Base-by-base conservation (phyloP, 1,140 invertebrate species). In the Pararge aegeria region DNA sequence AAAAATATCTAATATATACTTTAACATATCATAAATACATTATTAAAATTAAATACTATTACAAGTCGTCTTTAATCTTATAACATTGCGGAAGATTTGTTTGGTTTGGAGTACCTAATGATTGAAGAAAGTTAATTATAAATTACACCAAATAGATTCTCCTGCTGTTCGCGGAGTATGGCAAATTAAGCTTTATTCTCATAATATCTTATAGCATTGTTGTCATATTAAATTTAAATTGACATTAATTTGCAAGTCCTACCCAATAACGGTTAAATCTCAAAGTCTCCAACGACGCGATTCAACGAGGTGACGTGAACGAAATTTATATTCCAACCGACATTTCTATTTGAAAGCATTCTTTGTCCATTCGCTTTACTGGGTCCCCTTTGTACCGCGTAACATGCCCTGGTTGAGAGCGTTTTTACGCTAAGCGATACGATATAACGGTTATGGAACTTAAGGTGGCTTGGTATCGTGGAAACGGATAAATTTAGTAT, bases 321-420 rank as follows among this genome's bases (percentile, higher is more conserved):
- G 18, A 46, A 46, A 46, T 46, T 46, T 46, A 46, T 46, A 46
- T 46, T 46, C 42, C 42, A 19, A 46, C 42, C 16, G 42, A 46
- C 42, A 20, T 46, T 46, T 46, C 42, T 46, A 46, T 46, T 46
- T 46, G 42, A 46, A 46, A 46, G 42, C 42, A 46, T 46, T 46
- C 42, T 46, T 46, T 46, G 42, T 46, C 42, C 42, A 15, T n/a
- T 15, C 42, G 42, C 42, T 20, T 20, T 46, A 20, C 16, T 46
- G 42, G 42, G 6, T 20, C 42, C 42, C 16, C 42, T 20, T 46
- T 46, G 15, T 15, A 18, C 15, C 42, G 42, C 10, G 9, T 20
- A 46, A 46, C 42, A 46, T 46, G 42, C 18, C 16, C 42, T 46
- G 42, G 42, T 46, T 46, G 6, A 12, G 15, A 20, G 30, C 7